Percentiles rank a stretch among this genome's conserved stretches.
phyloP scores from a whole-genome alignment of 2,888 invertebrate species.

The Sepiola atlantica region DNA sequence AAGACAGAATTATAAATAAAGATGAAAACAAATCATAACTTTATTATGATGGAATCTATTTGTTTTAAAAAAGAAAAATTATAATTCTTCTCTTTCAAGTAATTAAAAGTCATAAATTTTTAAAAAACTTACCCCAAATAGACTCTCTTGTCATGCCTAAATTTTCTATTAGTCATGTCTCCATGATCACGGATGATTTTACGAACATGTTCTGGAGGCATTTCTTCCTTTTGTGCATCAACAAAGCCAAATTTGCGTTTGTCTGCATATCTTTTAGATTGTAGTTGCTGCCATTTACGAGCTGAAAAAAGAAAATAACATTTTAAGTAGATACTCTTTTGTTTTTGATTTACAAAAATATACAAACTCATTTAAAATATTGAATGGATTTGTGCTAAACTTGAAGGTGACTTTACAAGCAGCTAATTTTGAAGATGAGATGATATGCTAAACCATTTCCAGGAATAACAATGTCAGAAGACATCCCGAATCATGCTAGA shows the following conservation, averaged over 20 bases:
- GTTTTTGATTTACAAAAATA: too few species aligned
- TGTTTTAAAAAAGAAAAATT: too few species aligned
- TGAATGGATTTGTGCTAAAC: too few species aligned
- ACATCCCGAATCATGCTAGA: too few species aligned
- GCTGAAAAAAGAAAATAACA: constrained; percentile 59
- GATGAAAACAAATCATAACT: not conserved
- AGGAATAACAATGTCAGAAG: too few species aligned
- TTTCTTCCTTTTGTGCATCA: constrained; percentile 99
- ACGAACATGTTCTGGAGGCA: constrained; percentile 99
- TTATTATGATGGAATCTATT: not conserved
- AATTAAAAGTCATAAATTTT: not conserved
- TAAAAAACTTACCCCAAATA: constrained; percentile 84
- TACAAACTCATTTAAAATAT: too few species aligned
- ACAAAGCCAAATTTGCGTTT: constrained; percentile 99
- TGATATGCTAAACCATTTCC: too few species aligned
- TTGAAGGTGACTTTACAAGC: too few species aligned
- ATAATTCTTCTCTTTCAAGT: too few species aligned
- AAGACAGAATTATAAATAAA: not conserved
- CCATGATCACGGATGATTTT: constrained; percentile 99
- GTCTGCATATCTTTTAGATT: constrained; percentile 98
- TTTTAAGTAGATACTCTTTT: too few species aligned
- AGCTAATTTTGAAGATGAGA: too few species aligned
- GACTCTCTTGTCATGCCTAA: constrained; percentile 97
- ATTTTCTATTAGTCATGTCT: constrained; percentile 99
- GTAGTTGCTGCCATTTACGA: constrained; percentile 96